These are phyloP conservation scores for Trinorchestia longiramus DNA, from an alignment of 1,140 invertebrate genomes.

Conservation along the genomic window DNA sequence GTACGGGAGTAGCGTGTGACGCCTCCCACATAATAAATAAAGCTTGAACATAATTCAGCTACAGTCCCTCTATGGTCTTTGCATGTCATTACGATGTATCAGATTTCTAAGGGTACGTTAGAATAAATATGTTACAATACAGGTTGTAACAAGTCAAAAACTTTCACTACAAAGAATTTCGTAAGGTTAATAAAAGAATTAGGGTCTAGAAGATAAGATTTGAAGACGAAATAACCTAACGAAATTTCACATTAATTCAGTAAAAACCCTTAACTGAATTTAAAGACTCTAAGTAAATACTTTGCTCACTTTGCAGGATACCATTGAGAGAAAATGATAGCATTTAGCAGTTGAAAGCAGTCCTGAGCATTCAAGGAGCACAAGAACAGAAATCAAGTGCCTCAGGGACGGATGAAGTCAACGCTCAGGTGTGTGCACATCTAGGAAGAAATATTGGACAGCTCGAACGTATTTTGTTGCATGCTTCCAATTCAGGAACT, in stretches of 20 bases:
- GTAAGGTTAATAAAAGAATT: not conserved
- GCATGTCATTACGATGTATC: not conserved
- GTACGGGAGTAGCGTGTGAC: not conserved
- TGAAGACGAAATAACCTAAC: not conserved
- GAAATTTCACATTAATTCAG: not conserved
- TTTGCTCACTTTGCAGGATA: not conserved
- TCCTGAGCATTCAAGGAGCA: not conserved
- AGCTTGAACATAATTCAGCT: not conserved
- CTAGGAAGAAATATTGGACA: not conserved
- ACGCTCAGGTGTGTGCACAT: not conserved
- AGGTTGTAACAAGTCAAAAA: not conserved
- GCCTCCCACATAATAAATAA: not conserved
- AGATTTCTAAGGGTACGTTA: not conserved
- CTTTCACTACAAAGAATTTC: not conserved
- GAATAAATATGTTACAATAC: not conserved
- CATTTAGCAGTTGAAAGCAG: not conserved
- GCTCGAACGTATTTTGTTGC: not conserved
- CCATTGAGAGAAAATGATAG: not conserved
- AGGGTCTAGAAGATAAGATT: not conserved
- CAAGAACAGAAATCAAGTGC: not conserved
- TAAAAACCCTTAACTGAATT: not conserved
- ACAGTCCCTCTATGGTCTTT: not conserved
- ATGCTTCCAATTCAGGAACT: not conserved
- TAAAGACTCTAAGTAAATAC: not conserved
- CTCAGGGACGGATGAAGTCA: not conserved